phyloP scores from a whole-genome alignment of 2,888 invertebrate species.

The Lomographa bimaculata region DNA sequence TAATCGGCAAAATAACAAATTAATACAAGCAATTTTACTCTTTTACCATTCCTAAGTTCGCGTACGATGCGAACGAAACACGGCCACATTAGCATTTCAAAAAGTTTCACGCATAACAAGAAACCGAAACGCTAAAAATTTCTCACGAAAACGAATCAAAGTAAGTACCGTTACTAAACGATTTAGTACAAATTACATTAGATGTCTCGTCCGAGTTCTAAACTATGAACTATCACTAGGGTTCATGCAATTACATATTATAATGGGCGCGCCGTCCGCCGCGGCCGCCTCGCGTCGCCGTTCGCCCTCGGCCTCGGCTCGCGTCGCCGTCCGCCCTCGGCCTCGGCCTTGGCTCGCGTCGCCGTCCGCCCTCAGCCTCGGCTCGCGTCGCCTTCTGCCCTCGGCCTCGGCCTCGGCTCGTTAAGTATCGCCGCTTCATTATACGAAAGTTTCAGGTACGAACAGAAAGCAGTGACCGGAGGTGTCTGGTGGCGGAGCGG shows the following conservation, averaged over 20 bases:
- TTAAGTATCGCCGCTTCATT: conserved; percentile 7
- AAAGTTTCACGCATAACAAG: conserved; percentile 6
- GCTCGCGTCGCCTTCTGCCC: conserved; percentile 18
- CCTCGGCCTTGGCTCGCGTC: conserved; percentile 32
- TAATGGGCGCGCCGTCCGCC: conserved; percentile 42
- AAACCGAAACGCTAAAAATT: conserved; percentile 14
- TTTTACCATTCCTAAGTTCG: conserved; percentile 11
- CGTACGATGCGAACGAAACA: not conserved
- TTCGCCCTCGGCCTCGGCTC: too few relatives aligned
- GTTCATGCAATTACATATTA: conserved; percentile 63
- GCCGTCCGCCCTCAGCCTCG: conserved; percentile 30
- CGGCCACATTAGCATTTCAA: conserved; percentile 2
- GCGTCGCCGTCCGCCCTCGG: conserved; percentile 19
- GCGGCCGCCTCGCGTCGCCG: conserved; percentile 22
- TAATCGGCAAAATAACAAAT: conserved; percentile 15
- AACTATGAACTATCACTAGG: conserved; percentile 64
- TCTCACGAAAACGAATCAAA: conserved; percentile 11
- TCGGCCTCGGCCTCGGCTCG: conserved; percentile 33
- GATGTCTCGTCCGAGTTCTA: conserved; percentile 51
- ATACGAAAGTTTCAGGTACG: conserved; percentile 39
- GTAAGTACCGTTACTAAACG: conserved; percentile 28
- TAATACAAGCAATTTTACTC: conserved; percentile 9
- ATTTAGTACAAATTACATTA: conserved; percentile 31
- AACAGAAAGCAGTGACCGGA: conserved; percentile 35
- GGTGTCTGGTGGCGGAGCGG: conserved; percentile 34